Evolutionary conservation across 2,113 vertebrate species (phyloP), one percentile per base, ranked within the genome.

Genomic region (Thermophis baileyi): DNA sequence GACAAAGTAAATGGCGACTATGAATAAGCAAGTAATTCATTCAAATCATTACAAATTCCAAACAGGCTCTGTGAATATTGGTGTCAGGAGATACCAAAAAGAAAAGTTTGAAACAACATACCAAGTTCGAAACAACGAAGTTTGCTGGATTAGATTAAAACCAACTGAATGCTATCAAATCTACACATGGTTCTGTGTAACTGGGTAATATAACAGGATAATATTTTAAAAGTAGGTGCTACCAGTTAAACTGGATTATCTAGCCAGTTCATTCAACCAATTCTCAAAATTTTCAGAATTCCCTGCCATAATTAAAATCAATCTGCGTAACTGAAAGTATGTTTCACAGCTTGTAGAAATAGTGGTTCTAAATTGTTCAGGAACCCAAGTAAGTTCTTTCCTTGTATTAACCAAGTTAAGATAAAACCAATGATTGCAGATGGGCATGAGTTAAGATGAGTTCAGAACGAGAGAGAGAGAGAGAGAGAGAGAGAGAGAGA

Each of bases 161-260:
- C 44, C 44, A 86, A 40, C 40, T 44, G 69, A 0, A 20, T 86
- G 18, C 85, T 91, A 24, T 46, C 91, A 95, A 89, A 40, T 14
- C 89, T 94, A 93, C 94, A 93, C 94, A 95, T 86, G 86, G 90
- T 89, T 94, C 89, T 96, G 97, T 96, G 95, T 94, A 95, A 94
- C 94, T 96, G 91, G 94, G 96, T 97, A 96, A 96, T 90, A 95
- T 97, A 97, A 96, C 94, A 53, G 51, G 14, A 53, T 53, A 53
- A 53, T 53, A 53, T 93, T 96, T 96, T 96, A 96, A 95, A 97
- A 96, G 35, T 49, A 88, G 91, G 95, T 88, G 90, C 91, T 96
- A 81, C 94, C 94, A 95, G 94, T 88, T 57, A 57, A 57, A 24
- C 55, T 57, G 55, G 24, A 57, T 57, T 57, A 57, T 88, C 0